Conservation (phyloP, 2,113 vertebrate genomes). For the Natator depressus region DNA sequence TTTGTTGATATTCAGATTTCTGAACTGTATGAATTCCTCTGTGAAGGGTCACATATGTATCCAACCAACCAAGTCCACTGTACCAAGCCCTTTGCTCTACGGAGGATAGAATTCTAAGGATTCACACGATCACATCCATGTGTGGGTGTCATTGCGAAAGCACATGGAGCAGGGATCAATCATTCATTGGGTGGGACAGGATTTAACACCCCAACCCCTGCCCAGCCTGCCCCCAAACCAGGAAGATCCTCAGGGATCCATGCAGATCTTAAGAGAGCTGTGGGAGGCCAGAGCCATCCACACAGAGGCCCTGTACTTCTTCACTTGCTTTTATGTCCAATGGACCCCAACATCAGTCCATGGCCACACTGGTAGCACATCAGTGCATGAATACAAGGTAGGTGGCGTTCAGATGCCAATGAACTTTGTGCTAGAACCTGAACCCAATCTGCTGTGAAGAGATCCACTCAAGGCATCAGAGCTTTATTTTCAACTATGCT, state of each 20-base stretch:
- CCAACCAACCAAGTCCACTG: not conserved
- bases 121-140: not conserved
- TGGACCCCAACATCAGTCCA: not conserved
- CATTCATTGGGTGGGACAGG: not conserved
- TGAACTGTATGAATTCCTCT: conserved; percentile 46
- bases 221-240: not conserved
- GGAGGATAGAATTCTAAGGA: conserved; percentile 19
- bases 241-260: not conserved
- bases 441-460: not conserved
- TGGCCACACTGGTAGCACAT: not conserved
- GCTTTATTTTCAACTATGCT: not conserved
- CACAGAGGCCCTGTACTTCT: not conserved
- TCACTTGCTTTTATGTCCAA: not conserved
- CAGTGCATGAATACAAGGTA: not conserved
- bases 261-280: not conserved
- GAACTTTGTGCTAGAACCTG: not conserved
- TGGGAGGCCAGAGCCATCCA: not conserved
- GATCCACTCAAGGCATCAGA: not conserved
- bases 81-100: conserved; percentile 29
- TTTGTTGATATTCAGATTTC: conserved; percentile 57
- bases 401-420: not conserved
- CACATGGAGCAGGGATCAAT: rapidly evolving
- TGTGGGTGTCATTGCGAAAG: conserved; percentile 27
- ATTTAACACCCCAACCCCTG: not conserved
- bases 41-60: conserved; percentile 4